Conservation (phyloP, 2,888 invertebrate species). For the Cataglyphis rosenhaueri region DNA sequence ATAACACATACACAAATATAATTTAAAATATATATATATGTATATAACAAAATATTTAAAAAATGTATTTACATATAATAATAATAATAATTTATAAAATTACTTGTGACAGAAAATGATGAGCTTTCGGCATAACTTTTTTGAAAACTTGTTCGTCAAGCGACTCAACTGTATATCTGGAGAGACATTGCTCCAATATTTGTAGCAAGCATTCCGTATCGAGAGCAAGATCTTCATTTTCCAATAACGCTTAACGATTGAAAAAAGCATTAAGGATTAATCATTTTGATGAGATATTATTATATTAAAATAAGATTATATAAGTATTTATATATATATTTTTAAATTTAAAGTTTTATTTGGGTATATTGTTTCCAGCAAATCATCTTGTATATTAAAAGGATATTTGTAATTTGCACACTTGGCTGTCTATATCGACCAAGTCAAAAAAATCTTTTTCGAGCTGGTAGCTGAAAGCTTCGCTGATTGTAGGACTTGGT, state of each 20-base stretch:
- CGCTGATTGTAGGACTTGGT: not conserved
- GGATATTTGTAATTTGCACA: slow-evolving; percentile 78
- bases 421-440: slow-evolving; percentile 53
- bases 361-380: not conserved
- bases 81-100: slow-evolving; percentile 21
- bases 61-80: not conserved
- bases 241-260: slow-evolving; percentile 62
- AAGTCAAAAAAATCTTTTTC: slow-evolving; percentile 40
- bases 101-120: slow-evolving; percentile 70
- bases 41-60: not conserved
- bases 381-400: slow-evolving; percentile 60
- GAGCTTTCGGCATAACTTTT: slow-evolving; percentile 60
- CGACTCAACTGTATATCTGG: slow-evolving; percentile 36
- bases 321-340: not conserved
- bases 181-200: slow-evolving; percentile 53
- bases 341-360: not conserved
- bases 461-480: not conserved
- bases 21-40: not conserved
- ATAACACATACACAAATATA: not conserved
- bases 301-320: not conserved
- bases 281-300: not conserved
- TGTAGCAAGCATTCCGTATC: slow-evolving; percentile 28
- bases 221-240: slow-evolving; percentile 37
- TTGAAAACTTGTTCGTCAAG: slow-evolving; percentile 73
- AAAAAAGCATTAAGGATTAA: slow-evolving; percentile 60